Conservation (phyloP, 2,113 vertebrate species). For the Phodopus roborovskii region DNA sequence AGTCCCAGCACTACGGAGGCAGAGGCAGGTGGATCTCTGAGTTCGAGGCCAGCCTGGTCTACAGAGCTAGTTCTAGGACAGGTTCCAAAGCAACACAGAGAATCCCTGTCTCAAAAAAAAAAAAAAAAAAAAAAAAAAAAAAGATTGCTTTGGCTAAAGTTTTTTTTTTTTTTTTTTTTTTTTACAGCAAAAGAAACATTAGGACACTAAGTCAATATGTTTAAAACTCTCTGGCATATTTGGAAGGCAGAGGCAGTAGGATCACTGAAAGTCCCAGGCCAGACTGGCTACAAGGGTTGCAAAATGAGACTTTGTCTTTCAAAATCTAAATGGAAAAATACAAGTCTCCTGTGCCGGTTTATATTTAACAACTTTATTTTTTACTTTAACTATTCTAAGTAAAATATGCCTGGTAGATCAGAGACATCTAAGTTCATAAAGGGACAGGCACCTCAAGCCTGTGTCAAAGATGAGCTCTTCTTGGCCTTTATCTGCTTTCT, state of each 20-base stretch:
- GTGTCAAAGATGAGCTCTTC: not conserved
- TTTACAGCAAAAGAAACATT: not conserved
- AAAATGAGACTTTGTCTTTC: not conserved
- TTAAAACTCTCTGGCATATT: not conserved
- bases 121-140: too few relatives aligned
- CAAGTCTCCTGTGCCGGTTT: not conserved
- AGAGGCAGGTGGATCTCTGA: too few relatives aligned
- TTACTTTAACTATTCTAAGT: not conserved
- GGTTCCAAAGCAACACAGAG: too few relatives aligned
- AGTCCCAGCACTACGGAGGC: too few relatives aligned
- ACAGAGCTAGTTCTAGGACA: too few relatives aligned
- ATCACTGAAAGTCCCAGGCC: not conserved
- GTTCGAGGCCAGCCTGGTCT: too few relatives aligned
- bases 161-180: too few relatives aligned
- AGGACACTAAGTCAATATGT: not conserved
- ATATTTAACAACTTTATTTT: not conserved
- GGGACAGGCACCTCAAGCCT: not conserved
- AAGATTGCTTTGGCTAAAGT: not conserved
- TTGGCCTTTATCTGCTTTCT: not conserved
- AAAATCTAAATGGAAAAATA: not conserved
- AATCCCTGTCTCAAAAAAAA: too few relatives aligned
- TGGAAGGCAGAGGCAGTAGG: not conserved
- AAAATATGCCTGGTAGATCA: not conserved
- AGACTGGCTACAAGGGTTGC: not conserved
- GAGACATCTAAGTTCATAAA: not conserved